A percentile compares a stretch with the other conserved stretches of the same genome.
phyloP scores from a whole-genome alignment of 1,140 invertebrate genomes.

The Heterodera carotae region DNA sequence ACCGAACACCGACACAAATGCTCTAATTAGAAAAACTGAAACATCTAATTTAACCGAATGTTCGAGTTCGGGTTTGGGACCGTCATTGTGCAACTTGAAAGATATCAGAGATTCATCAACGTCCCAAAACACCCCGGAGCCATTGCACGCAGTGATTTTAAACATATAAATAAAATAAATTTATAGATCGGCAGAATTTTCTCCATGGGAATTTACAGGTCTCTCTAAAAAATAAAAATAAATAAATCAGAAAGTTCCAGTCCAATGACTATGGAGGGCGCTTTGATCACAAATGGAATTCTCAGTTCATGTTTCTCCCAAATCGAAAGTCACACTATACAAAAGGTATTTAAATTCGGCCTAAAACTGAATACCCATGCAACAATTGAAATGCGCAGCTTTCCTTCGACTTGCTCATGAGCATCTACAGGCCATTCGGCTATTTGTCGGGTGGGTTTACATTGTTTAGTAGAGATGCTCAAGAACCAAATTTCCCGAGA shows the following conservation, averaged over 20 bases:
- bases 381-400: constrained; percentile 36
- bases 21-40: no score
- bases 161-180: constrained; percentile 23
- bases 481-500: background rate
- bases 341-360: background rate
- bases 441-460: constrained; percentile 40
- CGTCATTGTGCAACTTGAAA: no score
- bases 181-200: constrained; percentile 50
- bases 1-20: no score
- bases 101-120: no score
- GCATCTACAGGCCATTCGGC: constrained; percentile 46
- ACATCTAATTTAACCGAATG: no score
- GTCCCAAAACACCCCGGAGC: no score
- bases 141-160: no score
- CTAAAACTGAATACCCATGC: background rate
- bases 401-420: constrained; percentile 48
- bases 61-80: background rate
- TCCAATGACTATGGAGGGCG: constrained; percentile 83
- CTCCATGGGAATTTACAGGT: constrained; percentile 71
- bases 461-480: background rate
- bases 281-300: constrained; percentile 84
- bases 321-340: constrained; percentile 73
- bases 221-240: background rate
- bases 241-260: constrained; percentile 71
- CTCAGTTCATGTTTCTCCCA: constrained; percentile 91